phyloP scores from a whole-genome alignment of 2,113 vertebrate genomes.

The Elephantulus edwardii region DNA sequence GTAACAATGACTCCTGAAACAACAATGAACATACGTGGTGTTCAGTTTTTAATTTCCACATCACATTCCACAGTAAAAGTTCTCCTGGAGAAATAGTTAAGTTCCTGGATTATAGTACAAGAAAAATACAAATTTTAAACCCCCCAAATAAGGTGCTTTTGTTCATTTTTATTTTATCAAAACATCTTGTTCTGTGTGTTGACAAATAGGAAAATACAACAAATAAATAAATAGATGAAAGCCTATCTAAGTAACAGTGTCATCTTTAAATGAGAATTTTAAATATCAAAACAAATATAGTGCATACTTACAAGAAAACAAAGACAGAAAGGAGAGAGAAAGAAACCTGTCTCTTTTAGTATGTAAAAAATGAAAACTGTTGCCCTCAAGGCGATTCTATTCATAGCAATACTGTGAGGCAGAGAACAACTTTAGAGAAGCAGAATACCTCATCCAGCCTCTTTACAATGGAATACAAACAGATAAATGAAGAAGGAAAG shows the following conservation, averaged over 20 bases:
- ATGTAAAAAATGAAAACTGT: no score
- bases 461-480: not conserved
- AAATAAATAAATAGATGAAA: not conserved
- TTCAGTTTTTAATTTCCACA: not conserved
- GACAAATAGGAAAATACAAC: not conserved
- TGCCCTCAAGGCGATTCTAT: no score
- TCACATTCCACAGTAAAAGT: not conserved
- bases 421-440: no score
- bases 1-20: not conserved
- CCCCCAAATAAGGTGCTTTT: no score
- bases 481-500: not conserved
- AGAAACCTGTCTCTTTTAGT: no score
- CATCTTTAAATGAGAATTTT: not conserved
- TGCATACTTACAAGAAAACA: no score
- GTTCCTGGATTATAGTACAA: not conserved
- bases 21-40: not conserved
- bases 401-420: no score
- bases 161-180: no score
- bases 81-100: not conserved
- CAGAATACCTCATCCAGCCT: no score
- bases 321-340: no score
- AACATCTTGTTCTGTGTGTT: not conserved
- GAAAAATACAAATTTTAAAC: not conserved
- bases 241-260: not conserved
- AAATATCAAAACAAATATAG: slow-evolving; percentile 2